Evolutionary conservation across 2,113 vertebrate species (phyloP).

Genomic region (Rhadina sibilatrix): DNA sequence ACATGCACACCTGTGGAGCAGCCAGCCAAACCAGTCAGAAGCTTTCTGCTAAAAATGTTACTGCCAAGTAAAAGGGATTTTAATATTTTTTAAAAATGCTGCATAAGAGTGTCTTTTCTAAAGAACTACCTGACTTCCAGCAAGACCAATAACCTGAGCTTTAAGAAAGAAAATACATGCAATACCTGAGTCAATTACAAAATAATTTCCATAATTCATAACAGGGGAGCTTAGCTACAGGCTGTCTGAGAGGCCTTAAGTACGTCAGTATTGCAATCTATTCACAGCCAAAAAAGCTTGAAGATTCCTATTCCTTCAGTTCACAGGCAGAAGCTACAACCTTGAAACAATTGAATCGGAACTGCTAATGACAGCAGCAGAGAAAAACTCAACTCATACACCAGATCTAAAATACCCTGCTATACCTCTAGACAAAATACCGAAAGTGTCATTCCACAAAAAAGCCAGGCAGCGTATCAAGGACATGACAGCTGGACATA

Average conservation of each 20-base stretch:
- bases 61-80: background rate
- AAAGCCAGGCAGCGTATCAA: background rate
- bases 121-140: background rate
- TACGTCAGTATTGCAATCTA: background rate
- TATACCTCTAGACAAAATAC: background rate
- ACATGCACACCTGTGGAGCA: background rate
- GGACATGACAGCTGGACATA: background rate
- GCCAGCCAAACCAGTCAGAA: background rate
- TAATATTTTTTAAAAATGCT: background rate
- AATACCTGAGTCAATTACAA: background rate
- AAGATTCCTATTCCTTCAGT: background rate
- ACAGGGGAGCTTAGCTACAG: background rate
- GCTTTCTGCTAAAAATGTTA: background rate
- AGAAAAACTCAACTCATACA: background rate
- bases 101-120: background rate
- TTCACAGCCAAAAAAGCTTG: background rate
- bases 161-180: background rate
- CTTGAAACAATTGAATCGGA: background rate
- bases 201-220: background rate
- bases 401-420: background rate
- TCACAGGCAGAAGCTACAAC: background rate
- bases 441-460: background rate
- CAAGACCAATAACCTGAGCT: background rate
- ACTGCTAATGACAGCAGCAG: background rate
- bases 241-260: background rate